Evolutionary conservation across 2,797 vertebrate species (phyloP).

Genomic region (Gallirallus australis): DNA sequence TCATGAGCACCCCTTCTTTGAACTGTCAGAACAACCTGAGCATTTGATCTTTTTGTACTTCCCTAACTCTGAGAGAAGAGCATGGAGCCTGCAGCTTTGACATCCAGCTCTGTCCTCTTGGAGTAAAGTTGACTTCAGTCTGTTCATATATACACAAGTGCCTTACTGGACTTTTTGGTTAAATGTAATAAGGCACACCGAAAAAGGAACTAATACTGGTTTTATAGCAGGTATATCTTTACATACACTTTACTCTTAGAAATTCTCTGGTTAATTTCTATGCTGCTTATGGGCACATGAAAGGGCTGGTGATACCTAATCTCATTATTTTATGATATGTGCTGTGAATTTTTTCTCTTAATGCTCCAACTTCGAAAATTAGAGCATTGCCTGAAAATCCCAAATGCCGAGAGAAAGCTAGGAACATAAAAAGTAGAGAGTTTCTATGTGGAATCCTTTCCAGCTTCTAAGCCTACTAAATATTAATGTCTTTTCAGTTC

Average conservation of each 20-base stretch:
- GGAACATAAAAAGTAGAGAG: neutral
- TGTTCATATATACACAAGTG: neutral
- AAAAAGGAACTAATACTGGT: neutral
- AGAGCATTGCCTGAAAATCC: neutral
- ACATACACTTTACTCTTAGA: neutral
- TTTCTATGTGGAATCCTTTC: neutral
- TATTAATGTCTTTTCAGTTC: neutral
- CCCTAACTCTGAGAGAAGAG: neutral
- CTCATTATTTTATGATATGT: neutral
- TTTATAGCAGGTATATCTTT: neutral
- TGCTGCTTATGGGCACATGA: neutral
- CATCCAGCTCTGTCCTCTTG: neutral
- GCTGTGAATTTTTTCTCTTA: neutral
- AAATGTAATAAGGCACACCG: neutral
- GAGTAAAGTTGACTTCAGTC: neutral
- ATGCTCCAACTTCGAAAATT: neutral
- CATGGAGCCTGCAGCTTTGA: neutral
- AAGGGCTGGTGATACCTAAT: neutral
- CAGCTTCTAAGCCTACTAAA: neutral
- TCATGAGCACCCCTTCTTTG: accelerated
- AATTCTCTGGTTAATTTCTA: neutral
- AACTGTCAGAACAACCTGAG: neutral
- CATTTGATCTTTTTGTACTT: neutral
- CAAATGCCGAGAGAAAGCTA: neutral
- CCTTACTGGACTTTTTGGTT: neutral